Base-by-base conservation (phyloP, 2,113 vertebrate genomes). In the Helogale parvula region DNA sequence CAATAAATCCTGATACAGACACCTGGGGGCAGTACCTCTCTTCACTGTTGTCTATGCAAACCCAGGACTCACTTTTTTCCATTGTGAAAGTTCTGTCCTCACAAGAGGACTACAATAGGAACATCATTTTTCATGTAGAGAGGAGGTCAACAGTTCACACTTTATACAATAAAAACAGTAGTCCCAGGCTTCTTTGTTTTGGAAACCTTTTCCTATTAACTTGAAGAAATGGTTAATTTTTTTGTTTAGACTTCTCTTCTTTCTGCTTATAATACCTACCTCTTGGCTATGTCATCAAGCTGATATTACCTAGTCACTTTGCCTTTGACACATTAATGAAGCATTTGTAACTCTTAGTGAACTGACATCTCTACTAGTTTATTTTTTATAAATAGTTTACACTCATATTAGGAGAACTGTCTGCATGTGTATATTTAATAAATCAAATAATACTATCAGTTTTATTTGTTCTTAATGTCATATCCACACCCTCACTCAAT, bases 11-110 rank as follows among this genome's bases (percentile, higher is more conserved):
- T 71, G 50, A 7, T 69, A 68, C 29, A 93, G 81, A 98, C 97
- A 97, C 96, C 71, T 94, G 98, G 87, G 95, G 98, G 98, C 97
- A 98, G 96, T 97, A 98, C 80, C 41, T 95, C 80, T 95, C 82
- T 96, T 98, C 90, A 96, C 45, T 60, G 3, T 80, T 41, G 12
- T 0, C 65, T 66, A 72, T 72, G 95, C 60, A 95, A 96, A 95
- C 83, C 93, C 57, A 76, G 0, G 0, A 7, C 74, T 92, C 81
- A 85, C 60, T 60, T 98, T 21, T 95, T 87, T 97, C 47, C 50
- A 92, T 96, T 88, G 33, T 71, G n/a, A 95, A 97, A 74, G 47
- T 9, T 90, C 19, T 92, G 27, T 57, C 45, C 33, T 66, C 95
- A 31, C 29, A 93, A 90, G 54, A 94, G 38, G 31, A 12, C 83